Evolutionary conservation across 2,888 invertebrate species (phyloP), one percentile per base, ranked within the genome.

Genomic region (Drosophila flavopinicola): DNA sequence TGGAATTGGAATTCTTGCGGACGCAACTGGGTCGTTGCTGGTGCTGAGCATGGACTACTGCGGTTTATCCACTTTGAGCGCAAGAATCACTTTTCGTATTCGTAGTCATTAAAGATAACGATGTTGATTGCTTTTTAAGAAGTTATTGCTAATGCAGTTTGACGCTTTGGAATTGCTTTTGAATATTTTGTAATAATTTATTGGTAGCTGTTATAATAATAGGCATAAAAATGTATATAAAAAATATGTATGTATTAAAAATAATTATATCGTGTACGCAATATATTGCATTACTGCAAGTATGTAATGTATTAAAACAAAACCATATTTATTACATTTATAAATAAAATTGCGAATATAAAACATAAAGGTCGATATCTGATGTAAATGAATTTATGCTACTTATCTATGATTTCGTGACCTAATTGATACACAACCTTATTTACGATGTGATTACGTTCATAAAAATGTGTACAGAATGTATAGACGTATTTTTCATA

Each of bases 1-100:
- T 90, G 84, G 58, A 91, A 91, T 75, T 73, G 79, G 37, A 91
- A 91, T 69, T 23, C 39, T 24, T 51, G 64, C 2, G 80, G 75
- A 3, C 58, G 71, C 6, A 53, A 75, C 24, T 83, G 89, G 59
- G 53, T 88, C 39, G 90, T 90, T 7, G 57, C 83, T 13, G 91
- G 91, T 7, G 90, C 90, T 45, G 90, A 91, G 56, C 89, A 90
- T 60, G 91, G 91, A 13, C 73, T 91, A 23, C 11, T 90, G 11
- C 84, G 90, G 9, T 72, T 90, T 11, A 24, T 88, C 2, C 57
- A 79, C 33, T 88, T 82, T 27, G 24, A 63, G 6, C 44, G 52
- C 13, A 59, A 75, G 0, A 59, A 64, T 47, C 59, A 66, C 48
- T 71, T 64, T 32, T 15, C 63, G 47, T 68, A 72, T 48, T 63